Base-by-base conservation (phyloP, 2,888 invertebrate genomes). In the Nysson spinosus region DNA sequence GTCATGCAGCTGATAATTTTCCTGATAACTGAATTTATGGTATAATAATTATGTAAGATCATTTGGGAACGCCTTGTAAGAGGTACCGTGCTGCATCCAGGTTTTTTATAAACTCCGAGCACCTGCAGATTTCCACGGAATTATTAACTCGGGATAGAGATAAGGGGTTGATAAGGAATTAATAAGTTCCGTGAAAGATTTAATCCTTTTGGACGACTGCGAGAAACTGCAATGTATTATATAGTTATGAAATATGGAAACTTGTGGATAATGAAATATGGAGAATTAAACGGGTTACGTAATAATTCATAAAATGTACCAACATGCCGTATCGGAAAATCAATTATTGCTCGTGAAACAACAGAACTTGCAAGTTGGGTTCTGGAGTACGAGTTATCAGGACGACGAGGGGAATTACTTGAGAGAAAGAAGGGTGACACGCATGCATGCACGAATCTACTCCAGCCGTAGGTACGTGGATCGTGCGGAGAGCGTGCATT, bases 391-490 rank as follows among this genome's bases (percentile, higher is more conserved):
- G 65, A 40, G 49, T 44, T 19, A 65, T 24, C 37, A 47, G 20
- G 16, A 6, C 39, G 55, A 56, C 40, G 49, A 50, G 60, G 66
- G 65, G 56, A 60, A 63, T 43, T 37, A 49, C 54, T 50, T 40
- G 30, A 16, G 35, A 42, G 11, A 60, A 19, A 11, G 52, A 50
- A 55, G 68, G 73, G 71, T 68, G 73, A 73, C 68, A 73, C 73
- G 72, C 72, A 73, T 73, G 73, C 73, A 34, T 72, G 72, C 62
- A 39, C 72, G 74, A 61, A 54, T 50, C 50, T 61, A 66, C 37
- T 19, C 22, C 51, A 51, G 56, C 51, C 24, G 37, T 50, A 60
- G 39, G 32, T 62, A 60, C 32, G 17, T 37, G 24, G 40, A 26
- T 12, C 42, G 42, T 35, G 26, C 4, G 56, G 54, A 55, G 44